Percentiles rank a stretch among this genome's conserved stretches.
Evolutionary conservation across 2,888 invertebrate genomes (phyloP).

Genomic region (Panzeria rudis): DNA sequence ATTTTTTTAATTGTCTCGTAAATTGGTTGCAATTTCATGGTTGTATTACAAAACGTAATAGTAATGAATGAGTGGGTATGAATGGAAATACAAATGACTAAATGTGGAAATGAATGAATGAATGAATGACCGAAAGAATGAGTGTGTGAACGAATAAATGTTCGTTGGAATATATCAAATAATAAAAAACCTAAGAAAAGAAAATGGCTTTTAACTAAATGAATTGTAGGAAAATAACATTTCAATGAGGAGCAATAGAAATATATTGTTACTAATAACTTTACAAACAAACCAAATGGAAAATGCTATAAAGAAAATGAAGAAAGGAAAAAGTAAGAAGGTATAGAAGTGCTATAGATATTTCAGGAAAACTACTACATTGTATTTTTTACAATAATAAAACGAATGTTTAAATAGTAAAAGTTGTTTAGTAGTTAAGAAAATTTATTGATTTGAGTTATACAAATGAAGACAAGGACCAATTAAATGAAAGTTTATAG

Average conservation of each 20-base stretch:
- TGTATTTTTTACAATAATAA: background rate
- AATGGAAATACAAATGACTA: constrained; percentile 24
- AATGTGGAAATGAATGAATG: constrained; percentile 1
- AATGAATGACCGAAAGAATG: background rate
- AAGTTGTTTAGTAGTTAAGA: too few species aligned
- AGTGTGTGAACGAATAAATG: too few species aligned
- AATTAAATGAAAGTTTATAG: too few species aligned
- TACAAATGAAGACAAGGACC: too few species aligned
- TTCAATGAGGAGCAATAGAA: constrained; percentile 27
- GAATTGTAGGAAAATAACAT: constrained; percentile 22
- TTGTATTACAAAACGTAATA: constrained; percentile 27
- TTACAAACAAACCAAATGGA: constrained; percentile 8
- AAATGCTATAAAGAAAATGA: constrained; percentile 1
- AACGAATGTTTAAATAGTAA: too few species aligned
- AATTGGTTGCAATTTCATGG: constrained; percentile 65
- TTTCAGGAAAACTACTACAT: background rate
- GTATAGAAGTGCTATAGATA: background rate
- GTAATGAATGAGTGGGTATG: constrained; percentile 8
- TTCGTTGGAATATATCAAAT: background rate
- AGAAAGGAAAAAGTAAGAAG: background rate
- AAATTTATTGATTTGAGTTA: too few species aligned
- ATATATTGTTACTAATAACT: background rate
- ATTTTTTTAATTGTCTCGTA: constrained; percentile 61
- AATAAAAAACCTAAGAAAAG: background rate
- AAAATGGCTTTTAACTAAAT: constrained; percentile 17